phyloP scores from a whole-genome alignment of 2,888 invertebrate genomes.

The Phyllotreta striolata region DNA sequence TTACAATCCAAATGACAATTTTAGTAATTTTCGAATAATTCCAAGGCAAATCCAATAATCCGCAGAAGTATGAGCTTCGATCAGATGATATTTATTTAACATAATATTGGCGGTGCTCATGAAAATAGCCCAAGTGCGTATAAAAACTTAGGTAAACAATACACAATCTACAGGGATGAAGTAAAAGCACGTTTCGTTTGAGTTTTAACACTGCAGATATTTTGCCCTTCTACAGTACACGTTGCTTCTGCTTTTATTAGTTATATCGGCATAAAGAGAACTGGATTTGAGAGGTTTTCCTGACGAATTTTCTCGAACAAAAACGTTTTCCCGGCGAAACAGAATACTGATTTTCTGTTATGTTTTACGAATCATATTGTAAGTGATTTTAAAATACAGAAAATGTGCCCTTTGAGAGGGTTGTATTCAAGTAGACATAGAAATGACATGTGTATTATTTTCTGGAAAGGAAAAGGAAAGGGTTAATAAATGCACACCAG shows the following conservation, averaged over 20 bases:
- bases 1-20: constrained; percentile 20
- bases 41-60: constrained; percentile 35
- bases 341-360: too few species aligned
- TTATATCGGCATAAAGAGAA: too few species aligned
- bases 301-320: too few species aligned
- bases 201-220: constrained; percentile 32
- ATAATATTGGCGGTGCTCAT: constrained; percentile 36
- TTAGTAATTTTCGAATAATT: constrained; percentile 29
- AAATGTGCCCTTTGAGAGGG: too few species aligned
- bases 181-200: constrained; percentile 39
- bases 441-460: too few species aligned
- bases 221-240: constrained; percentile 16
- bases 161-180: constrained; percentile 39
- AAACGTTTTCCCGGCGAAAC: too few species aligned
- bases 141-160: constrained; percentile 38
- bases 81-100: constrained; percentile 38
- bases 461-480: too few species aligned
- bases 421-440: too few species aligned
- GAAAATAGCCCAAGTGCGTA: constrained; percentile 32
- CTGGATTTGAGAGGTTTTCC: background rate
- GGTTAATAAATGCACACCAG: too few species aligned
- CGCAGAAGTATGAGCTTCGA: constrained; percentile 35
- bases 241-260: constrained; percentile 22
- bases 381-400: too few species aligned
- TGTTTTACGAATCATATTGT: too few species aligned